Conservation (phyloP, 2,797 vertebrate genomes). For the Cuniculus paca region DNA sequence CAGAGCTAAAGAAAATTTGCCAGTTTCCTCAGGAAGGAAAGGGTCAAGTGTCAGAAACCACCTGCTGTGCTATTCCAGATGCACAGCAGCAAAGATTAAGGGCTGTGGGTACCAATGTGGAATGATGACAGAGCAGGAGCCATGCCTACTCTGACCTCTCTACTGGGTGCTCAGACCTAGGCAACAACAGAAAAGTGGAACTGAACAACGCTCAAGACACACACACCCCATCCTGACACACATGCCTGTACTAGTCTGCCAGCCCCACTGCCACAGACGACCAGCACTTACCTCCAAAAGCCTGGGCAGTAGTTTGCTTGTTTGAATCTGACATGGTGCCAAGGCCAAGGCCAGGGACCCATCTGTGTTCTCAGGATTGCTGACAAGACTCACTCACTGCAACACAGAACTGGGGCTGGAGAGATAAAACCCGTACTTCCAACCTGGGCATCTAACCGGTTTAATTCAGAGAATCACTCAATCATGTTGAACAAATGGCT, state of each 20-base stretch:
- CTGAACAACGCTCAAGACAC: neutral
- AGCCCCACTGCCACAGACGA: neutral
- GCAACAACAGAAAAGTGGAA: no score
- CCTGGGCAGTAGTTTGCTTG: neutral
- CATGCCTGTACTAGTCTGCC: neutral
- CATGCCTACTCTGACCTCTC: neutral
- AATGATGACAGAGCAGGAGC: neutral
- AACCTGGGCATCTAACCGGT: no score
- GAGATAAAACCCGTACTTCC: no score
- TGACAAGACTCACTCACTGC: no score
- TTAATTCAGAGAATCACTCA: neutral
- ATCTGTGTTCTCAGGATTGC: no score
- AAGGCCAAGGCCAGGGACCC: no score
- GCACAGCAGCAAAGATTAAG: neutral
- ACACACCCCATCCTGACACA: no score
- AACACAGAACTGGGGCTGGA: no score
- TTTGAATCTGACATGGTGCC: neutral
- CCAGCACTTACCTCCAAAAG: no score
- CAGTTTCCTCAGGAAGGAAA: neutral
- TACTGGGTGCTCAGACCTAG: neutral
- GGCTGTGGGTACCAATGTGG: neutral
- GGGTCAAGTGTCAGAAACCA: neutral
- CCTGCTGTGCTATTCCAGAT: neutral
- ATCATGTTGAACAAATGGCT: neutral
- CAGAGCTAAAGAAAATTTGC: neutral